phyloP scores from a whole-genome alignment of 2,113 vertebrate genomes.

The Trematocara zebra region DNA sequence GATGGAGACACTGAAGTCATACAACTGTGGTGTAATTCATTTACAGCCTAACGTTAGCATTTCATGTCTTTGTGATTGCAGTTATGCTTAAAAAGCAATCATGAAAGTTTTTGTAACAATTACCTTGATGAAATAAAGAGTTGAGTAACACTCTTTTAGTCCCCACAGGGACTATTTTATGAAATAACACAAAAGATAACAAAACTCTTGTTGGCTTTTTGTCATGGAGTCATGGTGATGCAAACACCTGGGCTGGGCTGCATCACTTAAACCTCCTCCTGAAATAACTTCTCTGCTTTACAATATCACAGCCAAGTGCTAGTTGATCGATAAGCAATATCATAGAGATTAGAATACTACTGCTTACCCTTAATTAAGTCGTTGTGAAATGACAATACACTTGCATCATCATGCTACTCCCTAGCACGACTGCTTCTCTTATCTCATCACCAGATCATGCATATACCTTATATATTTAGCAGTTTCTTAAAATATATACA shows the following conservation, averaged over 20 bases:
- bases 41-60: not conserved
- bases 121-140: not conserved
- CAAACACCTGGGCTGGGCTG: not conserved
- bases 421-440: not conserved
- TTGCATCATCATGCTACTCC: not conserved
- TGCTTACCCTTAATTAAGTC: not conserved
- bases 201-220: not conserved
- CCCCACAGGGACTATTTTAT: not conserved
- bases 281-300: not conserved
- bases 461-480: not conserved
- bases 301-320: not conserved
- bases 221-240: not conserved
- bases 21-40: not conserved
- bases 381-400: not conserved
- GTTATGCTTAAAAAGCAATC: not conserved
- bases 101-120: not conserved
- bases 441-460: not conserved
- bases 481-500: not conserved
- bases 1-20: not conserved
- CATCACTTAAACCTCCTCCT: not conserved
- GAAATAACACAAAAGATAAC: not conserved
- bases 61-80: not conserved
- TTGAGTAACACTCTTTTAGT: not conserved
- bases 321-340: not conserved
- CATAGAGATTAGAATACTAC: not conserved